Conservation (phyloP, 2,888 invertebrate species). For the Ophraella communa region DNA sequence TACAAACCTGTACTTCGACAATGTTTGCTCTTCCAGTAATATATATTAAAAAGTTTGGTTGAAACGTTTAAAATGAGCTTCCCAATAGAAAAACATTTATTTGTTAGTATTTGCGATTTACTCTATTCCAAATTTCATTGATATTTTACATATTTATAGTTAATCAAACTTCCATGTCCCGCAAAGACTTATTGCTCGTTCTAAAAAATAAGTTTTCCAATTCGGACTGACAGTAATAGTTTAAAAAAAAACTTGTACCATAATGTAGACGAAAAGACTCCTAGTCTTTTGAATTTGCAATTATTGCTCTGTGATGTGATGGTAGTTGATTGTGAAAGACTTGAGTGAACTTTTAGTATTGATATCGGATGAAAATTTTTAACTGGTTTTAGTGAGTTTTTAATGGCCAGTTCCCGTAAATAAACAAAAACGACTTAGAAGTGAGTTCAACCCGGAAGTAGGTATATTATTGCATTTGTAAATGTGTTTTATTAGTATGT, state of each 20-base stretch:
- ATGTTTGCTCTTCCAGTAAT: too few species aligned
- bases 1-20: too few species aligned
- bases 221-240: slow-evolving; percentile 9
- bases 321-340: slow-evolving; percentile 33
- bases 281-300: slow-evolving; percentile 34
- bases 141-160: neutral
- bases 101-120: neutral
- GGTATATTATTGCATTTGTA: neutral
- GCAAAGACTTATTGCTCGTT: neutral
- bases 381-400: slow-evolving; percentile 16
- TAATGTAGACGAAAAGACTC: slow-evolving; percentile 19
- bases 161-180: neutral
- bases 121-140: neutral
- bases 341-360: slow-evolving; percentile 16
- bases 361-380: slow-evolving; percentile 11
- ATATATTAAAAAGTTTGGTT: too few species aligned
- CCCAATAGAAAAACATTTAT: too few species aligned
- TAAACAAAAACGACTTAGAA: neutral
- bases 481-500: neutral
- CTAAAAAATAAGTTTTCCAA: slow-evolving; percentile 12
- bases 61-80: too few species aligned
- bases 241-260: slow-evolving; percentile 9
- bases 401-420: neutral
- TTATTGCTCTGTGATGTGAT: slow-evolving; percentile 41
- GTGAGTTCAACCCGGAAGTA: slow-evolving; percentile 1